Evolutionary conservation across 2,888 invertebrate genomes (phyloP).

Genomic region (Ophioninae sp.): DNA sequence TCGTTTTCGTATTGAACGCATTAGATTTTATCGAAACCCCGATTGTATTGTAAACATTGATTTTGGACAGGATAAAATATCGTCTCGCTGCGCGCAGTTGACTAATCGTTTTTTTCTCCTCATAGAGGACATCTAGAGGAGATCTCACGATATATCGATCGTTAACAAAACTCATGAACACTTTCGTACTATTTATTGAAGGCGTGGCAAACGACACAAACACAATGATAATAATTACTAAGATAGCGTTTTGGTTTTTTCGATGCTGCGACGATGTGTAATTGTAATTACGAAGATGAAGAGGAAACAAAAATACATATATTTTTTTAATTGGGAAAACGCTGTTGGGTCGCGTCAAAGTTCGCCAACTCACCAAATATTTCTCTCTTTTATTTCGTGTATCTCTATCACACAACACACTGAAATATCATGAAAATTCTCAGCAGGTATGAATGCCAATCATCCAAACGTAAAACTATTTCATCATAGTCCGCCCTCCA

Average conservation of each 20-base stretch:
- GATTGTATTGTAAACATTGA: constrained; percentile 13
- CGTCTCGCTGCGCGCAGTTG: constrained; percentile 5
- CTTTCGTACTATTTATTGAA: constrained; percentile 51
- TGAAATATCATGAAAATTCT: constrained; percentile 4
- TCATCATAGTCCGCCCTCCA: background rate
- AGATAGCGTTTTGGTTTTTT: constrained; percentile 38
- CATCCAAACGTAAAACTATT: constrained; percentile 6
- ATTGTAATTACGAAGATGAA: constrained; percentile 50
- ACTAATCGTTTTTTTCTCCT: constrained; percentile 5
- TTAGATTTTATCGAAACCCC: background rate
- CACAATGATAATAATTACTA: constrained; percentile 39
- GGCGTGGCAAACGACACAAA: constrained; percentile 30
- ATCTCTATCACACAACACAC: background rate
- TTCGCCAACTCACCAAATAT: constrained; percentile 34
- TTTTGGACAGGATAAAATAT: constrained; percentile 30
- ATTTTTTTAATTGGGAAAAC: constrained; percentile 59
- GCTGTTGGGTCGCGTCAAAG: constrained; percentile 47
- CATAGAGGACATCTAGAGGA: constrained; percentile 17
- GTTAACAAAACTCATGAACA: background rate
- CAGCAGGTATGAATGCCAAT: background rate
- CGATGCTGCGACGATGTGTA: constrained; percentile 50
- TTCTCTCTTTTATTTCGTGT: constrained; percentile 6
- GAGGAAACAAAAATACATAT: constrained; percentile 42
- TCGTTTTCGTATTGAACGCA: constrained; percentile 36
- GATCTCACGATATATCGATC: constrained; percentile 13